Evolutionary conservation across 2,113 vertebrate species (phyloP).

Genomic region (Polypterus bichir): DNA sequence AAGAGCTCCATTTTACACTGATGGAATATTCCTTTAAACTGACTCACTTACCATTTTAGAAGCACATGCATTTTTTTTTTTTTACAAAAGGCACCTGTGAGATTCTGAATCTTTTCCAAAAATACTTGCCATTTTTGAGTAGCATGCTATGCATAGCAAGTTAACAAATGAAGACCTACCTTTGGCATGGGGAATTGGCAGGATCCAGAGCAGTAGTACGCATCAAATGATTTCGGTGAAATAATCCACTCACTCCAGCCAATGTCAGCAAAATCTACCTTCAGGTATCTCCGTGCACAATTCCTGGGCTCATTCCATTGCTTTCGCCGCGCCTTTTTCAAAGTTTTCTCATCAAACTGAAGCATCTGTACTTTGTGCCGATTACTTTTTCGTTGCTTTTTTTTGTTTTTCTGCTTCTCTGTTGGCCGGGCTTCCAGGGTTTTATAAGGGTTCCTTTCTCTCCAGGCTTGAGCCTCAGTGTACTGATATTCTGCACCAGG

Average conservation of each 20-base stretch:
- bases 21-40: too few species aligned
- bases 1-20: too few species aligned
- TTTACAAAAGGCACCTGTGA: too few species aligned
- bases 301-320: slow-evolving; percentile 81
- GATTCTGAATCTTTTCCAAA: too few species aligned
- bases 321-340: slow-evolving; percentile 82
- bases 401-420: slow-evolving; percentile 58
- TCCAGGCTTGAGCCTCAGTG: slow-evolving; percentile 49
- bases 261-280: slow-evolving; percentile 94
- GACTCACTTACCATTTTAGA: too few species aligned
- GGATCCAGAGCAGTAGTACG: slow-evolving; percentile 87
- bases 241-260: slow-evolving; percentile 98
- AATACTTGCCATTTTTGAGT: too few species aligned
- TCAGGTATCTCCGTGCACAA: slow-evolving; percentile 79
- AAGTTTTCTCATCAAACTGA: slow-evolving; percentile 83
- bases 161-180: slow-evolving; percentile 41
- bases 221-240: slow-evolving; percentile 89
- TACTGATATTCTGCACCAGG: slow-evolving; percentile 74
- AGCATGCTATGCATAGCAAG: background rate
- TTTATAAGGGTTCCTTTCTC: slow-evolving; percentile 60
- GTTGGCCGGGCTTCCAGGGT: slow-evolving; percentile 51
- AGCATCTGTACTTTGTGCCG: slow-evolving; percentile 70
- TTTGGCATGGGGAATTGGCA: slow-evolving; percentile 98
- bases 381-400: slow-evolving; percentile 67
- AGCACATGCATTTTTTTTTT: too few species aligned